Conservation (phyloP, 2,113 vertebrate genomes). For the Eulemur rufifrons region DNA sequence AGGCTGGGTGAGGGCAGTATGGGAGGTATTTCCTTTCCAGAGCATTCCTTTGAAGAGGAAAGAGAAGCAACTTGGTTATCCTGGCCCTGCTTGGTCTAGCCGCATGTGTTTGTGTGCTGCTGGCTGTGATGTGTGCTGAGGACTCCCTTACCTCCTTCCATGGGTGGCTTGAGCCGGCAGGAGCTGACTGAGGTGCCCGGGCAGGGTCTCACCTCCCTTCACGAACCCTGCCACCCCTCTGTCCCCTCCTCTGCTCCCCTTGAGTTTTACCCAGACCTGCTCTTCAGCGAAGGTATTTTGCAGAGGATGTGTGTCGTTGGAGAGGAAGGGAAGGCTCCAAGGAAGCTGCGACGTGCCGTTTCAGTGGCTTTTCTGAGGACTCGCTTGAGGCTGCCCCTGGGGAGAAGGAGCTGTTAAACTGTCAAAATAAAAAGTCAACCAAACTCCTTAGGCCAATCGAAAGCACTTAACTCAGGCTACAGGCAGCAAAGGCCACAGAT, state of each 20-base stretch:
- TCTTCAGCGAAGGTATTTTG: neutral
- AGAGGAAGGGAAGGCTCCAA: neutral
- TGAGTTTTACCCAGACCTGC: neutral
- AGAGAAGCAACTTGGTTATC: neutral
- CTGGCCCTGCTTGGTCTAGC: accelerated
- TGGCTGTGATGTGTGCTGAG: neutral
- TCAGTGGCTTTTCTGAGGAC: neutral
- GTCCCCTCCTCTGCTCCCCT: neutral
- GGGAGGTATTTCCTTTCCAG: neutral
- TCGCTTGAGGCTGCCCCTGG: neutral
- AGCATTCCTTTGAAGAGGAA: neutral
- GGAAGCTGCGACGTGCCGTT: neutral
- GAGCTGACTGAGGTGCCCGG: neutral
- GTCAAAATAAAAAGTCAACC: constrained; percentile 63
- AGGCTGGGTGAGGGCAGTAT: neutral
- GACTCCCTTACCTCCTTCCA: neutral
- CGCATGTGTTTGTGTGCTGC: neutral
- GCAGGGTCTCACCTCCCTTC: neutral
- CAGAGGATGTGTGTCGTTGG: neutral
- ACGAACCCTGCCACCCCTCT: neutral
- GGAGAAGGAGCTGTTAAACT: constrained; percentile 36
- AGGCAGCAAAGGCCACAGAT: neutral
- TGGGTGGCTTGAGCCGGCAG: neutral
- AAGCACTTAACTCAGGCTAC: constrained; percentile 15
- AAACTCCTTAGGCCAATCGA: constrained; percentile 27